Base-by-base conservation (phyloP, 2,888 invertebrate genomes). In the Eupsilia transversa region DNA sequence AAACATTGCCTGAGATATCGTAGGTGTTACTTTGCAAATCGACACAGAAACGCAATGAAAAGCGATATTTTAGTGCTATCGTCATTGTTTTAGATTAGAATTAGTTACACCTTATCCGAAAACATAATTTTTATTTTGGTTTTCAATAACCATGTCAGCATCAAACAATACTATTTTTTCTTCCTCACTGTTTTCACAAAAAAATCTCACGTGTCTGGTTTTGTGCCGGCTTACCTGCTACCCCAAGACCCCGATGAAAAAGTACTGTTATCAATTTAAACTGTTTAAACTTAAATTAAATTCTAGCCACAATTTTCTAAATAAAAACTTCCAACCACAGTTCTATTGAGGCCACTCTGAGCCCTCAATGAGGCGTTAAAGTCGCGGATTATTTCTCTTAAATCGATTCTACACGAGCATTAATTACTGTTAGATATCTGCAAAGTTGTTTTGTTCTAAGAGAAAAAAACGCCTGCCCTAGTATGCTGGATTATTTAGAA, bases 361-460 rank as follows among this genome's bases (percentile, higher is more conserved):
- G 49, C 59, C 65, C 59, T 64, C 75, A 79, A 74, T 69, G 73
- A 79, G 64, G 74, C 80, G 79, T 85, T 83, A 65, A 80, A 85
- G 57, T 63, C 12, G 57, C 63, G 63, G 66, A 75, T 87, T 79
- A 68, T 65, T 82, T 78, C n/a, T 65, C n/a, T 49, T n/a, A 63
- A 87, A 77, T 75, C 70, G 70, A 86, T 85, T 85, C 61, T 56
- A 54, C 57, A 63, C 70, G 49, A 73, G 20, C 35, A 46, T 38
- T 75, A 52, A 71, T 69, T 56, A 27, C 54, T 63, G 46, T 56
- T 66, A 61, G 41, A 60, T 79, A 70, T 72, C 74, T 72, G 30
- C n/a, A 61, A 76, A 72, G 61, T 68, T 38, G 43, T 54, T 67
- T 70, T 35, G 74, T 78, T 41, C 33, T n/a, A 7, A 30, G 56